Base-by-base conservation (phyloP, 2,113 vertebrate species). In the Copsychus sechellarum region DNA sequence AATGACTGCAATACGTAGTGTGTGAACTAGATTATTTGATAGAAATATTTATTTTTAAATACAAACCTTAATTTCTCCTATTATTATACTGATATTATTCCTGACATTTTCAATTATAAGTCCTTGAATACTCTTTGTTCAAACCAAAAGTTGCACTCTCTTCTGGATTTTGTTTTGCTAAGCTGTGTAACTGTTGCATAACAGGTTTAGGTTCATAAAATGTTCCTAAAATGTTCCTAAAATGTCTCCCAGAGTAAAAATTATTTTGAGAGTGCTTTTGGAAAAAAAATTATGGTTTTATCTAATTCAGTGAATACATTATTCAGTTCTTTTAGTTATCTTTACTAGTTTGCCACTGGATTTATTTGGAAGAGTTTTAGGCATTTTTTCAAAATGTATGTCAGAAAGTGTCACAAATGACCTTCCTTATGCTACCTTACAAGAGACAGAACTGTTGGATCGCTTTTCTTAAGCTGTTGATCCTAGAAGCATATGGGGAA, bases 401-500 rank as follows among this genome's bases (percentile, higher is more conserved):
- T 81, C 57, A 72, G 36, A 74, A 86, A 88, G 60, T 17, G 26
- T 77, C 82, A 40, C 34, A 7, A 88, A 82, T 95, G 57, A 95
- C 86, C 57, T 97, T 93, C 85, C 56, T 84, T 70, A 64, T 77
- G 76, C 40, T 86, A 72, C 47, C 61, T 33, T 83, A 51, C 38
- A 81, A 73, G 92, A 50, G 64, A 16, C 9, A 82, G 50, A 95
- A 92, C 50, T 76, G 20, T 93, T 96, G 73, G 45, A 79, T 81
- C 62, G 65, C 33, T 60, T 88, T 54, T 92, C 72, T 95, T 92
- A 90, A 96, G 67, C 50, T 64, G 18, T 76, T 97, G 93, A 91
- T 96, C 47, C 50, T 94, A 90, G 92, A 96, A 97, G 84, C 66
- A 94, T 72, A 93, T 94, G 85, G 85, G 80, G 86, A 95, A 97